Evolutionary conservation across 2,888 invertebrate species (phyloP).

Genomic region (Pristionchus exspectatus): DNA sequence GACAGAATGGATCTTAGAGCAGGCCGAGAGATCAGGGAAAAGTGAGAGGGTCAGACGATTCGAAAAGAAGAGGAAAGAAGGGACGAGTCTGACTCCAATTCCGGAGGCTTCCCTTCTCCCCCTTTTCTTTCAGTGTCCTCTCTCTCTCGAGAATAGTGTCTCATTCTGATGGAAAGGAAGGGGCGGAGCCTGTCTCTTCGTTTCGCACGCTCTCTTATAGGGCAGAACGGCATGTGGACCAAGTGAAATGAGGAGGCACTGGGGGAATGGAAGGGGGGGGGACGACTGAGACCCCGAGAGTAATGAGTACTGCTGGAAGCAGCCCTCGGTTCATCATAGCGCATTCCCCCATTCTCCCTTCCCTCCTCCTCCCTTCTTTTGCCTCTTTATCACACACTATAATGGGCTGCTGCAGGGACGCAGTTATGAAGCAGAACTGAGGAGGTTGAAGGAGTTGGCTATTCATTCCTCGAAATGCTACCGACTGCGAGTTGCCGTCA

Average conservation of each 20-base stretch:
- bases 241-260: not conserved
- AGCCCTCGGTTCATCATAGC: not conserved
- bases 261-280: not conserved
- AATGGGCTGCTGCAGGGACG: conserved; percentile 1
- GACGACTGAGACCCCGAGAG: not conserved
- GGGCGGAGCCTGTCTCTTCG: too few species aligned
- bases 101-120: not conserved
- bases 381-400: conserved; percentile 36
- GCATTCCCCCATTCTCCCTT: not conserved
- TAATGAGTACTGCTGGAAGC: conserved; percentile 18
- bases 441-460: too few species aligned
- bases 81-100: conserved; percentile 27
- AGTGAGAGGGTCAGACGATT: too few species aligned
- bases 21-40: too few species aligned
- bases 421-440: conserved; percentile 3
- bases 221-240: too few species aligned
- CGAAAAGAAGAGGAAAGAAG: not conserved
- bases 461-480: too few species aligned
- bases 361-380: not conserved
- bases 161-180: not conserved
- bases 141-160: not conserved
- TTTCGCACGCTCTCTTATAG: too few species aligned
- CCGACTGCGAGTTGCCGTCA: not conserved
- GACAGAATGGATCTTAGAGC: not conserved
- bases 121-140: conserved; percentile 13